These are phyloP conservation scores for Noctua fimbriata DNA, from an alignment of 2,888 invertebrate genomes.

Conservation along the genomic window DNA sequence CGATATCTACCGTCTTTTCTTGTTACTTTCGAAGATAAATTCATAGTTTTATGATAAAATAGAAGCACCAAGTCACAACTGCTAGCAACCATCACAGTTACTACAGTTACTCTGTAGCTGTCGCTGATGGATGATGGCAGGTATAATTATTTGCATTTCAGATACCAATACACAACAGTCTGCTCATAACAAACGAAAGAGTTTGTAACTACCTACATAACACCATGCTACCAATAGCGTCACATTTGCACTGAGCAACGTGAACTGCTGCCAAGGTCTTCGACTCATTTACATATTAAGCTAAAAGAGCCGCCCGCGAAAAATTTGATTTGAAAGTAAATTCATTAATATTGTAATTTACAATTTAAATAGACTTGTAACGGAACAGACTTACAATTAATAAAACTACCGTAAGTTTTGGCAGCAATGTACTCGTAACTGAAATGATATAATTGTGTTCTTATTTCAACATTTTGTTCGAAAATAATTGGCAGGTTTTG, in stretches of 20 bases:
- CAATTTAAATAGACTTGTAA: neutral
- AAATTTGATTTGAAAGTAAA: no score
- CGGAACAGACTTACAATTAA: neutral
- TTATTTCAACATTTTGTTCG: slow-evolving; percentile 37
- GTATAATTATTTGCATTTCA: neutral
- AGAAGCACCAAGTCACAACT: neutral
- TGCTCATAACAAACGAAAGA: neutral
- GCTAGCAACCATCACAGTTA: neutral
- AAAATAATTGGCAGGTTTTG: slow-evolving; percentile 64
- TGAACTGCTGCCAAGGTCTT: slow-evolving; percentile 21
- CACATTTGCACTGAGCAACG: slow-evolving; percentile 29
- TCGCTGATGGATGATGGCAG: neutral
- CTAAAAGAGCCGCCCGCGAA: no score
- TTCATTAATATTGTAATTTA: no score
- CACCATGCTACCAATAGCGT: neutral
- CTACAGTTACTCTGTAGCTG: neutral
- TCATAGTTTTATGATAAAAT: neutral
- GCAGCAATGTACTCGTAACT: neutral
- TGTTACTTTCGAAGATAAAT: no score
- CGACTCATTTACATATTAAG: neutral
- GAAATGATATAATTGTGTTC: slow-evolving; percentile 4
- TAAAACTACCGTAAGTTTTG: neutral
- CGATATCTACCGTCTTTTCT: no score
- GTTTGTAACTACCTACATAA: no score
- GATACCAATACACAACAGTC: neutral